Evolutionary conservation across 92 coral and sea anemone genomes (phyloP).

Genomic region (Blastomussa wellsi): DNA sequence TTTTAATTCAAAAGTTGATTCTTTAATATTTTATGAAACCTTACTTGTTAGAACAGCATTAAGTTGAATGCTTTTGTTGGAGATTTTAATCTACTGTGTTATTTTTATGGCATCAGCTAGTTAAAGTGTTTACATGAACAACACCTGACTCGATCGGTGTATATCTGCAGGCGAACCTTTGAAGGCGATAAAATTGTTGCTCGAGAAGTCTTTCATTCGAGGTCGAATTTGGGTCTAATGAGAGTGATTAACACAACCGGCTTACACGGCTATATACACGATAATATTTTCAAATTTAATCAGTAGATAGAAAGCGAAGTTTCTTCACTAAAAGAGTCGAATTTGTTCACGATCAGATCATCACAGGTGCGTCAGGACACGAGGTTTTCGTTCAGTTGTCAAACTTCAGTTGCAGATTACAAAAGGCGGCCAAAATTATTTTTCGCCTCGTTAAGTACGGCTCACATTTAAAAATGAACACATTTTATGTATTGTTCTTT

Average conservation of each 20-base stretch:
- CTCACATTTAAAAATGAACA: conserved; percentile 13
- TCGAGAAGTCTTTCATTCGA: neutral
- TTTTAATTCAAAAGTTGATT: conserved; percentile 10
- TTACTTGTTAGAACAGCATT: conserved; percentile 17
- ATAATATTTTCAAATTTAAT: neutral
- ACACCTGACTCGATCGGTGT: conserved; percentile 39
- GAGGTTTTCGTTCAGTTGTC: neutral
- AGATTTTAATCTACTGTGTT: conserved; percentile 11
- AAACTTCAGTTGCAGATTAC: neutral
- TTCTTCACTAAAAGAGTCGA: neutral
- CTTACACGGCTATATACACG: neutral
- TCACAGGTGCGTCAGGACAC: neutral
- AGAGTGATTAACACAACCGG: conserved; percentile 4
- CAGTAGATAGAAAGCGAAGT: neutral
- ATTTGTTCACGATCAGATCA: neutral
- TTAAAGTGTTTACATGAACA: conserved; percentile 19
- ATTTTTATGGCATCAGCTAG: neutral
- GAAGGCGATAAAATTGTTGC: neutral
- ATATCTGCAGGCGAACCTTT: conserved; percentile 26
- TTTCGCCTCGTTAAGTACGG: neutral
- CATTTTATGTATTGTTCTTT: conserved; percentile 26
- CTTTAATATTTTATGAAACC: neutral
- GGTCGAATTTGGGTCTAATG: neutral
- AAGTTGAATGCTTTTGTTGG: neutral
- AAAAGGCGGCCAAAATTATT: neutral